Conservation (phyloP, 2,113 vertebrate species). For the Cricetomys ansorgei region DNA sequence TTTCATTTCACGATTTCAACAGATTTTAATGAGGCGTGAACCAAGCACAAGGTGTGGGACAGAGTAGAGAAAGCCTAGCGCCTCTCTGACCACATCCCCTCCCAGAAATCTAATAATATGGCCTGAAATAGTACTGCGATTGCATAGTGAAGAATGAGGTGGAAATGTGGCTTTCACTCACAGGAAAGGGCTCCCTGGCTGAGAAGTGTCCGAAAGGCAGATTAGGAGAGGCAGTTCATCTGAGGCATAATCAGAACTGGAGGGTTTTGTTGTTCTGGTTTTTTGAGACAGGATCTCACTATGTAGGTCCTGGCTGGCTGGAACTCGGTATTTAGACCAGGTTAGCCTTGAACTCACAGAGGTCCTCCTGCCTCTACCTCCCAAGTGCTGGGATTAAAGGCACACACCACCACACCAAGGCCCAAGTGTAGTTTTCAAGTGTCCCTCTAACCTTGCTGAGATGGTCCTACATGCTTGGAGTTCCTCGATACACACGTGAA, state of each 20-base stretch:
- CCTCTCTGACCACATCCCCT: not conserved
- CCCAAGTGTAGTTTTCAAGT: not conserved
- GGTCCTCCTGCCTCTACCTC: not conserved
- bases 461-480: too few species aligned
- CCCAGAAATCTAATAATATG: not conserved
- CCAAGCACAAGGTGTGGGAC: rapidly evolving
- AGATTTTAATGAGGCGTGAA: not conserved
- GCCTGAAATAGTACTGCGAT: rapidly evolving
- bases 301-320: not conserved
- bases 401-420: not conserved
- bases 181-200: too few species aligned
- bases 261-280: not conserved
- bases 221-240: rapidly evolving
- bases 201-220: not conserved
- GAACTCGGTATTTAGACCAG: too few species aligned
- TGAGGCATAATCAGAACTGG: rapidly evolving
- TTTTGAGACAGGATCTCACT: not conserved
- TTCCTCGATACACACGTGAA: too few species aligned
- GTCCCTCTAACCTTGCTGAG: too few species aligned
- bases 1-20: not conserved
- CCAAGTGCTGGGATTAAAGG: not conserved
- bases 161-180: not conserved
- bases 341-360: not conserved
- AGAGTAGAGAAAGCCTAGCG: not conserved
- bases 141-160: rapidly evolving